Base-by-base conservation (phyloP, 1,140 invertebrate species). In the Lerema accius region DNA sequence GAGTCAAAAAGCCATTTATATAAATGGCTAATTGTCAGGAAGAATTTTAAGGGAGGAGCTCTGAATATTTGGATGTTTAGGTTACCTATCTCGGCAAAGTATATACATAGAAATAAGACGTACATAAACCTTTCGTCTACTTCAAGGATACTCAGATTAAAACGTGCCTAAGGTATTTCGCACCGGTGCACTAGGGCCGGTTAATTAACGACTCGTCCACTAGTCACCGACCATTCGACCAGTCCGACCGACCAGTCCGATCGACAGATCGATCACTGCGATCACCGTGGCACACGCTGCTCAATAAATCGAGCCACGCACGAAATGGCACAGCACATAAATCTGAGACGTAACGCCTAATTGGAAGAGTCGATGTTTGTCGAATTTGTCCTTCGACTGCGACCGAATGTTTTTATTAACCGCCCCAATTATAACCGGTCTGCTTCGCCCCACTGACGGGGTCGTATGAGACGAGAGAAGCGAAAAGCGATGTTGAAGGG, bases 291-390 rank as follows among this genome's bases (percentile, higher is more conserved):
- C 50, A 40, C 60, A 50, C 26, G 46, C 19, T 17, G 40, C n/a
- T 45, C 35, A 63, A 65, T 65, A 65, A 65, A 65, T 65, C 37
- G 46, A 19, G 45, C 32, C 63, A 59, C 55, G 63, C 53, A 51
- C 35, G 37, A 15, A 55, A 42, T 49, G 32, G 53, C 53, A 39
- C 15, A 48, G 43, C 39, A 51, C 39, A 65, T 59, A 65, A 65
- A 65, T 60, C 63, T 65, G 56, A 13, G 26, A 19, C 42, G 45
- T 60, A 58, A 64, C 62, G 49, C 35, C 64, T 66, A 66, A 66
- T 66, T 66, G 58, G 64, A 62, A 48, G 58, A 66, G 35, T 19
- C 60, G 43, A 66, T 65, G 56, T 65, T 66, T 61, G 64, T 66
- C 50, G 64, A 62, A 66, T 66, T 66, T 66, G 64, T 66, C 64